These are phyloP conservation scores for Oeneis ivallda DNA, from an alignment of 2,888 invertebrate species.

Conservation along the genomic window DNA sequence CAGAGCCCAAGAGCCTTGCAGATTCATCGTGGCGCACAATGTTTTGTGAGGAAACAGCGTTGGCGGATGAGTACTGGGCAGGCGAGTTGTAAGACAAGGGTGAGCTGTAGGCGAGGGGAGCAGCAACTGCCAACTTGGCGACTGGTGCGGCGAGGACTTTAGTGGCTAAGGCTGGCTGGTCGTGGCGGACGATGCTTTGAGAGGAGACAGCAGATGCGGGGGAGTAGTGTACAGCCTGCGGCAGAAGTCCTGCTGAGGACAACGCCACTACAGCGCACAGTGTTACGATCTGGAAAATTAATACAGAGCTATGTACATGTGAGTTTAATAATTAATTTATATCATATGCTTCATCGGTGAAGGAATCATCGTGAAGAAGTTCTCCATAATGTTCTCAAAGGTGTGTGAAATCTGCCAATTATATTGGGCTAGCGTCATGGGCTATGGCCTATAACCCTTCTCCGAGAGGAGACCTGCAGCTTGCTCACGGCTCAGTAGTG, in stretches of 20 bases:
- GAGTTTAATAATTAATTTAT: too few species aligned
- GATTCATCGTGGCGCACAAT: slow-evolving; percentile 58
- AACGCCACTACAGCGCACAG: slow-evolving; percentile 50
- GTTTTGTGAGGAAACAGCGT: slow-evolving; percentile 60
- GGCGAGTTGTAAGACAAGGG: slow-evolving; percentile 45
- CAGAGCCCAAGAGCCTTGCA: slow-evolving; percentile 46
- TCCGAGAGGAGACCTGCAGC: too few species aligned
- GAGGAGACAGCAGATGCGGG: slow-evolving; percentile 59
- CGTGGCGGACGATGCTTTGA: slow-evolving; percentile 60
- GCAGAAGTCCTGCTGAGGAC: slow-evolving; percentile 50
- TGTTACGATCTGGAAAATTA: slow-evolving; percentile 40
- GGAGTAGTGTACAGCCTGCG: slow-evolving; percentile 61
- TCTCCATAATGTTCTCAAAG: too few species aligned
- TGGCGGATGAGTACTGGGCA: slow-evolving; percentile 55
- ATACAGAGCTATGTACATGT: background rate
- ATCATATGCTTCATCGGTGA: background rate
- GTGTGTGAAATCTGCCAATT: too few species aligned
- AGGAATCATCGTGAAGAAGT: too few species aligned
- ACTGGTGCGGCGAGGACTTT: slow-evolving; percentile 47
- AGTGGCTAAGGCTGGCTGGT: slow-evolving; percentile 50
- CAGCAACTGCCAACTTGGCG: slow-evolving; percentile 48
- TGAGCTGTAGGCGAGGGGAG: slow-evolving; percentile 44
- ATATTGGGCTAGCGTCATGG: too few species aligned
- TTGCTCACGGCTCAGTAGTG: too few species aligned
- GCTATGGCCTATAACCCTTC: too few species aligned